Evolutionary conservation across 1,140 invertebrate genomes (phyloP).

Genomic region (Dreissena rostriformis): DNA sequence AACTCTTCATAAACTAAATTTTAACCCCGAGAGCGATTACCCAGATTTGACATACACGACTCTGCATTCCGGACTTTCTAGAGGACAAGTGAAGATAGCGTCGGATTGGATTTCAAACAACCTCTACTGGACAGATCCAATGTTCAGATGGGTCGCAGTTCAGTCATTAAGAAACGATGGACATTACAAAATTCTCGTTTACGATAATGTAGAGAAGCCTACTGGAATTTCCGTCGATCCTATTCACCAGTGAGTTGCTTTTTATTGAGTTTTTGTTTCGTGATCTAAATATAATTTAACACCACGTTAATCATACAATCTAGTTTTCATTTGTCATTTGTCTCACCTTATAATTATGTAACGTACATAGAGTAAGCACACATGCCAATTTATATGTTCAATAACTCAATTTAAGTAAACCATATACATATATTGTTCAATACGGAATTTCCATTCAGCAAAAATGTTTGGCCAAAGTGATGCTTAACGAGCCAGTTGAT

Average conservation of each 20-base stretch:
- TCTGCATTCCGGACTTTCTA: slow-evolving; percentile 14
- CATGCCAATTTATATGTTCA: no score
- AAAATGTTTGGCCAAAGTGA: no score
- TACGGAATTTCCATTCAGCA: no score
- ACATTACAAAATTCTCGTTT: slow-evolving; percentile 18
- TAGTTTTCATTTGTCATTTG: no score
- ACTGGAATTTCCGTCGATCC: not conserved
- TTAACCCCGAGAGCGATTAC: not conserved
- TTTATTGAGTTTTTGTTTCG: no score
- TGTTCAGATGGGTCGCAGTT: slow-evolving; percentile 3
- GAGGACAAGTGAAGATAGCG: not conserved
- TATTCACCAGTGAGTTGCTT: slow-evolving; percentile 6
- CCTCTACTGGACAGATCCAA: slow-evolving; percentile 36
- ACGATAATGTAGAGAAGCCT: slow-evolving; percentile 1
- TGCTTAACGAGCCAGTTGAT: no score
- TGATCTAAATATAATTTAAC: no score
- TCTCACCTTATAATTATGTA: no score
- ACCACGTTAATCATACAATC: no score
- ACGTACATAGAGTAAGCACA: no score
- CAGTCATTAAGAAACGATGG: not conserved
- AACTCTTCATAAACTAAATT: not conserved
- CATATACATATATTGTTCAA: no score
- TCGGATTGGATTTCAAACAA: slow-evolving; percentile 27
- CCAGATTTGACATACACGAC: not conserved
- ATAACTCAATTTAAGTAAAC: no score